Evolutionary conservation across 1,140 invertebrate genomes (phyloP), one percentile per base, ranked within the genome.

Genomic region (Pinna nobilis): DNA sequence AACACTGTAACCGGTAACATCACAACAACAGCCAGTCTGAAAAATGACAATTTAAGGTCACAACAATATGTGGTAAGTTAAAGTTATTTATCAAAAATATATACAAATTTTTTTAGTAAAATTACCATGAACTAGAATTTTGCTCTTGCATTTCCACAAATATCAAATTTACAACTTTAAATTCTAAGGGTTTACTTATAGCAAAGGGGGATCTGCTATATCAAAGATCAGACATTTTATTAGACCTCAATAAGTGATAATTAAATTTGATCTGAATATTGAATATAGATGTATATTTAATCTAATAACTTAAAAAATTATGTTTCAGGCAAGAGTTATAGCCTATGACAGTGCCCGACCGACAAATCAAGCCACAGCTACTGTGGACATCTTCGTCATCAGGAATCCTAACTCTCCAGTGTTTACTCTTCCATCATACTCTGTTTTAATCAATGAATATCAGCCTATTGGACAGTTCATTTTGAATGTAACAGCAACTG

Each of bases 301-400:
- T n/a, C n/a, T n/a, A n/a, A n/a, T n/a, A n/a, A n/a, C n/a, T n/a
- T n/a, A n/a, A n/a, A n/a, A n/a, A n/a, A n/a, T n/a, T n/a, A 23
- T 66, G 37, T 44, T 72, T 69, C 78, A 83, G 41, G 59, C 89
- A n/a, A 93, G 96, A 33, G 94, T 97, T 0, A 96, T 94, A 1
- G 96, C 95, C 3, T 94, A 93, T 82, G 96, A 97, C 86, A 94
- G 94, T 18, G 95, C 94, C 2, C 91, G 93, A 0, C 94, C 97
- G 90, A 93, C 94, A n/a, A 91, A 95, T n/a, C 89, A 95, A 35
- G 94, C 95, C 0, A 97, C 95, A 0, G 95, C 95, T 0, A 95
- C 94, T 2, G 95, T 97, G 0, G 94, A 94, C 0, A 93, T 98
- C 47, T 72, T 41, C 1, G 88, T 91, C 74, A 92, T 94, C 37